A percentile compares a stretch with the other conserved stretches of the same genome.
phyloP scores from a whole-genome alignment of 2,888 invertebrate species.

The Neocrepidodera transversa region DNA sequence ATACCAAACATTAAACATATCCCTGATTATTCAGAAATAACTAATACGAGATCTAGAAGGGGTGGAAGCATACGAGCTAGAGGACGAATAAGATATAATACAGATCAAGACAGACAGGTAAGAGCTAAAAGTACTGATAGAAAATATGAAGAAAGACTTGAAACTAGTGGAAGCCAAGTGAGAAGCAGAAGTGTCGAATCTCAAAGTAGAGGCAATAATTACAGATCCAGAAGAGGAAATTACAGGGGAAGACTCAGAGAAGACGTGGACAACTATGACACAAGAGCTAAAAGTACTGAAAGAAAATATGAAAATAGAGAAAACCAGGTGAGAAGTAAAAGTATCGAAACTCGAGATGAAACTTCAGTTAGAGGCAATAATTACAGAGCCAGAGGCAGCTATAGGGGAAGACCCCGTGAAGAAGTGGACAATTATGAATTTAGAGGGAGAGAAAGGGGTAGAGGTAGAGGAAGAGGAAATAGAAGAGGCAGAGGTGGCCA shows the following conservation, averaged over 20 bases:
- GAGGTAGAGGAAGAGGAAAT: conserved; percentile 19
- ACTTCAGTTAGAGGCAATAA: not conserved
- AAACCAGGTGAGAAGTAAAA: conserved; percentile 16
- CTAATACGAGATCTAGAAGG: conserved; percentile 5
- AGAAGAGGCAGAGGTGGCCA: conserved; percentile 12
- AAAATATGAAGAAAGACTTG: conserved; percentile 6
- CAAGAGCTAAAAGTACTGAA: not conserved
- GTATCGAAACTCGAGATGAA: conserved; percentile 20
- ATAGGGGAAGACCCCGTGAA: not conserved
- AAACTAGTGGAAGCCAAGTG: conserved; percentile 2
- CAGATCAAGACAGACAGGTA: conserved; percentile 1
- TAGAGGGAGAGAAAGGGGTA: conserved; percentile 17
- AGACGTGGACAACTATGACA: not conserved
- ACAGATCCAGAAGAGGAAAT: not conserved
- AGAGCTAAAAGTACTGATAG: conserved; percentile 23
- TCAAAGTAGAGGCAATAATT: not conserved
- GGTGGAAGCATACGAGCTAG: conserved; percentile 7
- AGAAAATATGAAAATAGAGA: conserved; percentile 5
- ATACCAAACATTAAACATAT: conserved; percentile 41
- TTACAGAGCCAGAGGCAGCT: not conserved
- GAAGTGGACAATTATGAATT: not conserved
- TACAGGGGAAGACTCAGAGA: not conserved
- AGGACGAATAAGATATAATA: conserved; percentile 13
- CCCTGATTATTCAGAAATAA: conserved; percentile 33
- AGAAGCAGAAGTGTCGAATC: conserved; percentile 28